These are phyloP conservation scores for Scaptomyza flava DNA, from an alignment of 2,888 invertebrate species.

Conservation along the genomic window DNA sequence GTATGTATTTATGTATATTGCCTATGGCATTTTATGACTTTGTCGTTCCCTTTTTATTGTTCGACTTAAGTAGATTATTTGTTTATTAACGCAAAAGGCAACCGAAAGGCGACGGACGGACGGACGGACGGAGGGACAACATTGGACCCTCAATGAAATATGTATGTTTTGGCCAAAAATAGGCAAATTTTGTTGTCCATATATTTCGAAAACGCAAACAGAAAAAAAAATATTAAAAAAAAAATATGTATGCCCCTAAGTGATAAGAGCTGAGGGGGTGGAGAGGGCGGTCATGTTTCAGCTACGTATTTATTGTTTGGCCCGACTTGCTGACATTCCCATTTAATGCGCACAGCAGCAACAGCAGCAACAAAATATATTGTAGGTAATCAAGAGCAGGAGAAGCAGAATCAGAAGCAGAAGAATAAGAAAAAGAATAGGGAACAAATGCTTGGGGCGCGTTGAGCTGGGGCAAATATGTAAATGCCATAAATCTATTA, in stretches of 20 bases:
- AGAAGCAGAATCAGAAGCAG: too few species aligned
- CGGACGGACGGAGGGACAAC: background rate
- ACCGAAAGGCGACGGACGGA: conserved; percentile 25
- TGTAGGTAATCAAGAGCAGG: conserved; percentile 47
- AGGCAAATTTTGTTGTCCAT: conserved; percentile 49
- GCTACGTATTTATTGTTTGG: conserved; percentile 60
- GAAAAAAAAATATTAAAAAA: background rate
- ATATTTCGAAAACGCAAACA: conserved; percentile 12
- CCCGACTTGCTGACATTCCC: conserved; percentile 67
- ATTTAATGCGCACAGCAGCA: conserved; percentile 50
- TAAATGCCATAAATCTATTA: conserved; percentile 68
- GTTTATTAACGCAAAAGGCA: conserved; percentile 75
- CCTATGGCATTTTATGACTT: conserved; percentile 62
- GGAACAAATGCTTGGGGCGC: conserved; percentile 1
- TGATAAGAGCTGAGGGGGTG: too few species aligned
- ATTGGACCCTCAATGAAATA: conserved; percentile 32
- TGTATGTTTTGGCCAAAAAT: conserved; percentile 30
- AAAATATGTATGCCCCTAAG: too few species aligned
- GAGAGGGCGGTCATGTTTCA: background rate
- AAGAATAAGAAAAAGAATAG: too few species aligned
- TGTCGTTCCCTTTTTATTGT: conserved; percentile 63
- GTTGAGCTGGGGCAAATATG: conserved; percentile 42
- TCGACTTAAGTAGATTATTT: conserved; percentile 74
- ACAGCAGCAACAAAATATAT: conserved; percentile 37
- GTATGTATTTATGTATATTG: conserved; percentile 1